Conservation (phyloP, 2,797 vertebrate species). For the Mus caroli region DNA sequence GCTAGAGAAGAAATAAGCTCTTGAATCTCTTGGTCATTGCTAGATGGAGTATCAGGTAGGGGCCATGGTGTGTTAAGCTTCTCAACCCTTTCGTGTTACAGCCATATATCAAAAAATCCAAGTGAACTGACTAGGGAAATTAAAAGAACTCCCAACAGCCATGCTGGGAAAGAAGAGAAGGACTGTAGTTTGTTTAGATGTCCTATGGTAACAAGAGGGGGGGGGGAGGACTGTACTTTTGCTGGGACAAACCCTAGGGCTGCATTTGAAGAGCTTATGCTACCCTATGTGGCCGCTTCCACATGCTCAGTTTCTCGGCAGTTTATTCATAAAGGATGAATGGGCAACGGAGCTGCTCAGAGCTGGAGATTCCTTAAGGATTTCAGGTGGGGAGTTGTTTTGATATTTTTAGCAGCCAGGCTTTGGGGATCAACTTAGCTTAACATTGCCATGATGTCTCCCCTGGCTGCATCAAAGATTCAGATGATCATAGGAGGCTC, state of each 20-base stretch:
- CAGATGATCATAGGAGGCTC: not conserved
- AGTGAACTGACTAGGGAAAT: too few species aligned
- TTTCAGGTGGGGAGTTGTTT: not conserved
- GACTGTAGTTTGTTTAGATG: not conserved
- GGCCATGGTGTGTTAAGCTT: not conserved
- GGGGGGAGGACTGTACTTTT: not conserved
- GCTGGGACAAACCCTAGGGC: not conserved
- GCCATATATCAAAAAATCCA: not conserved
- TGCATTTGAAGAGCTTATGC: not conserved
- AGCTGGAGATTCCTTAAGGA: conserved; percentile 1
- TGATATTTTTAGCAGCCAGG: not conserved
- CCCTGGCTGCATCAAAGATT: not conserved
- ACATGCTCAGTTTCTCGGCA: not conserved
- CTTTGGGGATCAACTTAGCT: conserved; percentile 12
- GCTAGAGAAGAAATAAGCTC: not conserved
- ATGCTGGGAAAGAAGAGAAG: not conserved
- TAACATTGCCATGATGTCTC: not conserved
- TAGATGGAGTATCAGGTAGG: not conserved
- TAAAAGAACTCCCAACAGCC: too few species aligned
- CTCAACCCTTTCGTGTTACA: conserved; percentile 7
- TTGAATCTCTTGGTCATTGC: not conserved
- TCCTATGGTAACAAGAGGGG: not conserved
- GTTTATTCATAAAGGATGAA: not conserved
- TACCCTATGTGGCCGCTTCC: not conserved
- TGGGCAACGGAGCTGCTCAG: not conserved